These are phyloP conservation scores for Fistularia tabacaria DNA, from an alignment of 2,797 vertebrate species.

Conservation along the genomic window DNA sequence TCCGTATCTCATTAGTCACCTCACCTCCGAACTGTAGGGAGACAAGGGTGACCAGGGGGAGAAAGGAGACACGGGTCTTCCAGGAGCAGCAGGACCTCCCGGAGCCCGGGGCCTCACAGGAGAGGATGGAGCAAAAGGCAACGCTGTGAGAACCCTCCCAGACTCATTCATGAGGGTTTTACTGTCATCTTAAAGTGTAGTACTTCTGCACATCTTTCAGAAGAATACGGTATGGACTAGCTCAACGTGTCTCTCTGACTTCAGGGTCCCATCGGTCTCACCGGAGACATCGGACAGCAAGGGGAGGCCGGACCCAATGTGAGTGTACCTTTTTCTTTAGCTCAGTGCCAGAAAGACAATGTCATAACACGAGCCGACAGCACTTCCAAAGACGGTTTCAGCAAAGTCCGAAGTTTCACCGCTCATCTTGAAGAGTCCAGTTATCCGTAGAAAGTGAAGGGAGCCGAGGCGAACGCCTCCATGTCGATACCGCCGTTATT, in stretches of 20 bases:
- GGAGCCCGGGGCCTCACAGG: conserved; percentile 87
- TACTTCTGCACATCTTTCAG: no score
- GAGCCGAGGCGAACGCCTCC: no score
- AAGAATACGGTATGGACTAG: not conserved
- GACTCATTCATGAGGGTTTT: not conserved
- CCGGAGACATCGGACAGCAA: conserved; percentile 92
- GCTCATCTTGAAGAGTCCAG: no score
- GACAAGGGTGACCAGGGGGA: conserved; percentile 93
- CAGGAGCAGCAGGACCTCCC: conserved; percentile 88
- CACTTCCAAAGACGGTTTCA: no score
- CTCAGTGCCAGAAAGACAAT: not conserved
- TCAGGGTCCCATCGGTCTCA: conserved; percentile 91
- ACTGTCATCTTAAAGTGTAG: no score
- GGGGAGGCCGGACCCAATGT: conserved; percentile 92
- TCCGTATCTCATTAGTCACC: not conserved
- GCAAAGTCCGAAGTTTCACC: no score
- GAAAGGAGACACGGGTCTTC: conserved; percentile 89
- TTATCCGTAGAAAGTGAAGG: no score
- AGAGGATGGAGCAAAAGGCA: conserved; percentile 94
- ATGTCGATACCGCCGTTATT: no score
- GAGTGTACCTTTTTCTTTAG: conserved; percentile 71
- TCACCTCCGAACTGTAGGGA: conserved; percentile 70
- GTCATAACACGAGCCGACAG: no score
- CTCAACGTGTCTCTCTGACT: not conserved
- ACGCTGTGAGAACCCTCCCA: conserved; percentile 76